phyloP scores from a whole-genome alignment of 2,797 vertebrate species.

The Tenualosa ilisha region DNA sequence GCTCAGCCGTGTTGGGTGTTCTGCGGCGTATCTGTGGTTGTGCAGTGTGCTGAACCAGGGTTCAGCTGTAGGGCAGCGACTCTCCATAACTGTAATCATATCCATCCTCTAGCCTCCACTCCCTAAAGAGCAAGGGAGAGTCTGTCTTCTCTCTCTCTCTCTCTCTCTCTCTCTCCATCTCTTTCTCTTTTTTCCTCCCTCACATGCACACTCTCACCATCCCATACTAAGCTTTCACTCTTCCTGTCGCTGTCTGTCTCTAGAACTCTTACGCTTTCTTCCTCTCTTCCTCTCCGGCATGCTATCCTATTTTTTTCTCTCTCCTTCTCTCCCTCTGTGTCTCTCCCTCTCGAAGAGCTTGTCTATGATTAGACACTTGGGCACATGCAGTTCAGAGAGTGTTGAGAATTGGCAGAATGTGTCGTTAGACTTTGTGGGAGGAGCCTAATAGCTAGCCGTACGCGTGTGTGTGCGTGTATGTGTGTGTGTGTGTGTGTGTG shows the following conservation, averaged over 20 bases:
- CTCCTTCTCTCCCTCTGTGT: background rate
- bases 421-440: background rate
- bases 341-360: background rate
- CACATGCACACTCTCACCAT: background rate
- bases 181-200: background rate
- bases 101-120: background rate
- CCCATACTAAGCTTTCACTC: background rate
- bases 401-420: background rate
- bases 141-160: background rate
- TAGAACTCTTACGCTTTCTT: background rate
- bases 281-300: background rate
- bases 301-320: constrained; percentile 5
- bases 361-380: constrained; percentile 15
- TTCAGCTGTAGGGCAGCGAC: background rate
- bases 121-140: background rate
- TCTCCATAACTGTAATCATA: background rate
- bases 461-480: background rate
- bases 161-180: background rate
- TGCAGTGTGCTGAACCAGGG: background rate
- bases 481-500: background rate
- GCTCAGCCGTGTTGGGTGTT: background rate
- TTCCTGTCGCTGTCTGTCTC: background rate
- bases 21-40: background rate
- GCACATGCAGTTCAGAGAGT: background rate
- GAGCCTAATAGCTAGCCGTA: background rate